Evolutionary conservation across 2,797 vertebrate species (phyloP).

Genomic region (Denticeps clupeoides): DNA sequence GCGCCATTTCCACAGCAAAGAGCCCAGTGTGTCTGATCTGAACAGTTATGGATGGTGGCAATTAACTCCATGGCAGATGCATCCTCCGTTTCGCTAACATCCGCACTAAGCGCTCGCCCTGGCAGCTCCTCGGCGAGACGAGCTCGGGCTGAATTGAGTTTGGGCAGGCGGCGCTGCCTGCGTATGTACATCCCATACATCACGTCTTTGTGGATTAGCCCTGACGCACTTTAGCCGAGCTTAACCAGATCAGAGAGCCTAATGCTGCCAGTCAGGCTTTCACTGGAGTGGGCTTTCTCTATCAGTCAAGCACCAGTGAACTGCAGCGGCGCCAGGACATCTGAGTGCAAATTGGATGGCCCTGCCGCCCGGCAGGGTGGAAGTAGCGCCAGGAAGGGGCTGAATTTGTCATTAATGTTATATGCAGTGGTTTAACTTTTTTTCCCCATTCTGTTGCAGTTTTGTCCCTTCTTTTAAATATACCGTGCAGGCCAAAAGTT

Average conservation of each 20-base stretch:
- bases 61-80: conserved; percentile 12
- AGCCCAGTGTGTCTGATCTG: neutral
- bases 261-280: conserved; percentile 17
- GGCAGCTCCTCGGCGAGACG: conserved; percentile 21
- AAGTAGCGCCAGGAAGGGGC: too few relatives aligned
- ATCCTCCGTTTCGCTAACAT: conserved; percentile 7
- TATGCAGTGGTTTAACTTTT: too few relatives aligned
- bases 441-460: too few relatives aligned
- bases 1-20: too few relatives aligned
- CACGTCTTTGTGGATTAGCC: conserved; percentile 17
- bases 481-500: too few relatives aligned
- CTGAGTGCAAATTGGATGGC: neutral
- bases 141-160: conserved; percentile 1
- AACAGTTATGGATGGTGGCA: conserved; percentile 16
- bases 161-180: neutral
- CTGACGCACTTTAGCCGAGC: conserved; percentile 1
- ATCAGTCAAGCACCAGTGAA: conserved; percentile 3
- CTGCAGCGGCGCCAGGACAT: neutral
- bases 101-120: conserved; percentile 1
- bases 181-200: conserved; percentile 3
- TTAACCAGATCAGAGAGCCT: conserved; percentile 14
- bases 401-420: too few relatives aligned
- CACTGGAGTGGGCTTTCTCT: conserved; percentile 6
- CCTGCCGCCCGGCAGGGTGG: neutral
- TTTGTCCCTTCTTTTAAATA: too few relatives aligned